Conservation (phyloP, 2,888 invertebrate species). For the Euzophera pinguis region DNA sequence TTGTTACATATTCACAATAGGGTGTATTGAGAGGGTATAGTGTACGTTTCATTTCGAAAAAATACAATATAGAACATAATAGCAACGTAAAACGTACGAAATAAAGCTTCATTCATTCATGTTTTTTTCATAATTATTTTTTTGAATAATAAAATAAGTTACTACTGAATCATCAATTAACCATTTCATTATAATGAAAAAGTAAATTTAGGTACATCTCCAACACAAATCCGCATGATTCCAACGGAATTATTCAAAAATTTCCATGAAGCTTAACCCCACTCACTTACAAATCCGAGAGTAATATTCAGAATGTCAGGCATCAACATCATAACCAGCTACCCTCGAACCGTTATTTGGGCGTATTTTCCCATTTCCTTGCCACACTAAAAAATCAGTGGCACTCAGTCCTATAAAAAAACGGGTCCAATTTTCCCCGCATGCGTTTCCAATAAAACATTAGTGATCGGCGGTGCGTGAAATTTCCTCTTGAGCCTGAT, state of each 20-base stretch:
- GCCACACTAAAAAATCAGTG: slow-evolving; percentile 38
- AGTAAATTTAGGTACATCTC: background rate
- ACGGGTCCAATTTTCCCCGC: slow-evolving; percentile 29
- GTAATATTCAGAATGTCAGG: background rate
- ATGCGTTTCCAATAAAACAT: slow-evolving; percentile 37
- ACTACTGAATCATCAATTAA: no score
- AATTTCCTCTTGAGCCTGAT: slow-evolving; percentile 20
- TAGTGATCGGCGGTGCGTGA: slow-evolving; percentile 32
- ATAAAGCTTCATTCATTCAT: no score
- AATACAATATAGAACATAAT: no score
- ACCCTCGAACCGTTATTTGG: slow-evolving; percentile 14
- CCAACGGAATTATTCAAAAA: background rate
- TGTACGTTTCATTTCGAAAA: no score
- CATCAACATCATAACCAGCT: slow-evolving; percentile 10
- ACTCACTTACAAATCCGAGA: background rate
- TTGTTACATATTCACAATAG: no score
- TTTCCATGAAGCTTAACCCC: background rate
- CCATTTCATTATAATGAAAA: no score
- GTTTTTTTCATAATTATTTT: no score
- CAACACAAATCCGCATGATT: background rate
- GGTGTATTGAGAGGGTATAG: no score
- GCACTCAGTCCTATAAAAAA: slow-evolving; percentile 29
- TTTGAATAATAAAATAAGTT: no score
- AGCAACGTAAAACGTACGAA: no score
- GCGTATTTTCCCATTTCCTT: slow-evolving; percentile 24